Evolutionary conservation across 2,888 invertebrate genomes (phyloP), one percentile per base, ranked within the genome.

Genomic region (Pediacus dermestoides): DNA sequence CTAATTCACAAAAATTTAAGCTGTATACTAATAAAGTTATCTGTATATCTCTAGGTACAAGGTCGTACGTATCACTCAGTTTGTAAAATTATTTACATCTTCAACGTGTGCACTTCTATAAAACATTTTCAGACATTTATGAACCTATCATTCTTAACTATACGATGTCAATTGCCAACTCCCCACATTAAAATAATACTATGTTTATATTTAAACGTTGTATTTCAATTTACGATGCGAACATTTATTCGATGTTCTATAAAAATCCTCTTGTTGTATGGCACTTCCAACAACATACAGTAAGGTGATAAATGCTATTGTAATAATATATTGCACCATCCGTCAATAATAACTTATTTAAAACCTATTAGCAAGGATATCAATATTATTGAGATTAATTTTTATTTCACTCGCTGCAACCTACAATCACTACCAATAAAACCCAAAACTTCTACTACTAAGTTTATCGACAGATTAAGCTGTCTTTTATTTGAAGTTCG

Each of bases 211-310:
- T 27, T 27, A n/a, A n/a, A n/a, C 23, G 30, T 22, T 28, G 33
- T 39, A 39, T 39, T 39, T 39, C 39, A 34, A 39, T 39, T 39
- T 39, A 39, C 39, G 39, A 39, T 35, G 39, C 30, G 35, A 39
- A 34, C 39, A 39, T 28, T 28, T 28, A 28, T 28, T 28, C 4
- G 28, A 13, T 28, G 12, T 26, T 9, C 28, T 13, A 28, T 28
- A n/a, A n/a, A n/a, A n/a, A n/a, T n/a, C n/a, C n/a, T n/a, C 3
- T 25, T 32, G 28, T 38, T 38, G 38, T 38, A 38, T 32, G 10
- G n/a, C 38, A 33, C 14, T 38, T 25, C 38, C 31, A 21, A 8
- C 27, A 32, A 26, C 14, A 21, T 18, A 18, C 26, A 12, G 33
- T 16, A 21, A 38, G 38, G 38, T 38, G 38, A 38, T 38, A 38